Evolutionary conservation across 2,888 invertebrate species (phyloP), one percentile per base, ranked within the genome.

Genomic region (Oscheius onirici): DNA sequence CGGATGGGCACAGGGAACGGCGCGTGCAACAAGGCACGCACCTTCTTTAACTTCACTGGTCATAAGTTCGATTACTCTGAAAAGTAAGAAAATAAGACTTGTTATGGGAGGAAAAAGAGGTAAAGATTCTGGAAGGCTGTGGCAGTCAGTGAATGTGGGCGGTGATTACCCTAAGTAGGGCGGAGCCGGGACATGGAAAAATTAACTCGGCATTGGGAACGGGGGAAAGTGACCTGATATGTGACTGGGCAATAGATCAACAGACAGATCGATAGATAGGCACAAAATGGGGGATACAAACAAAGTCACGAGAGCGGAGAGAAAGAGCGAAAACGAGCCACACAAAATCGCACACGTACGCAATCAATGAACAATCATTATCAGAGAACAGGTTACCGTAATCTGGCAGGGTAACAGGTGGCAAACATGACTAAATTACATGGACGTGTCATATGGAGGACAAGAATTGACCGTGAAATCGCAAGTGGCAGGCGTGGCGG

Each of bases 1-100:
- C 15, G 67, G 51, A 28, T 15, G 63, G 13, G 69, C 66, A 17
- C 65, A 40, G 6, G 80, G 77, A 10, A 80, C 74, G 22, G 78
- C 80, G 57, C 80, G 77, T 24, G 80, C 78, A 5, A 80, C 78
- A 46, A 80, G 78, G 66, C 77, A 76, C 43, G 73, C 71, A 34
- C 74, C 78, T 26, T 74, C 70, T 5, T 73, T 75, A 58, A 66
- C 69, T 61, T 71, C 66, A 51, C 74, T 49, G 68, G 77, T 66
- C 77, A 77, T 77, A 13, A 63, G 73, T 15, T n/a, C 34, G 34
- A 34, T 34, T 34, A 34, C 34, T 34, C 46, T 46, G 46, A 46
- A 46, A 46, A 11, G 20, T 8, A 46, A 17, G 15, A 28, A 52
- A 54, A 22, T 13, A 15, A 20, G 49, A 15, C 1, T 54, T 5